A percentile compares a stretch with the other conserved stretches of the same genome.
phyloP scores from a whole-genome alignment of 2,797 vertebrate species.

The Chloroceryle amazona region DNA sequence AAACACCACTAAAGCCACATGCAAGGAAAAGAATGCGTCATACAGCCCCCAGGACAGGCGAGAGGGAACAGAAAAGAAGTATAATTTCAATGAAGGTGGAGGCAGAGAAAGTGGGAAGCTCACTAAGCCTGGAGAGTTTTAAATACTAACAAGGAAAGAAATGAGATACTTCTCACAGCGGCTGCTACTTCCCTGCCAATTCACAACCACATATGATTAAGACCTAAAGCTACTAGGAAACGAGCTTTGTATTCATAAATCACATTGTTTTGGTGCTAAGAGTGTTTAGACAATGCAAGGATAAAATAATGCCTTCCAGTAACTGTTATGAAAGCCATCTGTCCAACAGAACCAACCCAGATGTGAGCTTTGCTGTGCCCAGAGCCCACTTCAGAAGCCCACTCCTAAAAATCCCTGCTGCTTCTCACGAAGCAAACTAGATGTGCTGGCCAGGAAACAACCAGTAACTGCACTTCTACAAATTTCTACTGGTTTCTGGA shows the following conservation, averaged over 20 bases:
- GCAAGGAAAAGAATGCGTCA: not conserved
- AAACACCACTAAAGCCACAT: not conserved
- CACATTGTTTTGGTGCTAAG: constrained; percentile 22
- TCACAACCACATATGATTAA: constrained; percentile 35
- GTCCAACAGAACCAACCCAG: constrained; percentile 28
- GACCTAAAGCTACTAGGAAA: not conserved
- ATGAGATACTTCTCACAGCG: not conserved
- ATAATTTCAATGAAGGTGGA: constrained; percentile 11
- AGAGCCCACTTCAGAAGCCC: not conserved
- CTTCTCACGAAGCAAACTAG: not conserved
- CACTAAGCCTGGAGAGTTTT: not conserved
- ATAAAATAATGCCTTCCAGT: constrained; percentile 55
- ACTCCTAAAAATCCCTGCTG: not conserved
- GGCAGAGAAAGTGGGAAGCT: constrained; percentile 34
- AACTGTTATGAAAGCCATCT: constrained; percentile 49
- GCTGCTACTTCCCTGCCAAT: constrained; percentile 23
- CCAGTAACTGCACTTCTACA: not conserved
- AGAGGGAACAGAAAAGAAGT: not conserved
- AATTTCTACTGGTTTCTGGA: not conserved
- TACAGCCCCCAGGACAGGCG: not conserved
- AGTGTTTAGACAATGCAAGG: constrained; percentile 34
- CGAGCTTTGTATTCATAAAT: constrained; percentile 27
- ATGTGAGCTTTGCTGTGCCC: not conserved
- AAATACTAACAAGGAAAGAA: constrained; percentile 51
- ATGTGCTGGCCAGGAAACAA: not conserved